phyloP scores from a whole-genome alignment of 2,113 vertebrate genomes.

The Cyprinodon tularosa region DNA sequence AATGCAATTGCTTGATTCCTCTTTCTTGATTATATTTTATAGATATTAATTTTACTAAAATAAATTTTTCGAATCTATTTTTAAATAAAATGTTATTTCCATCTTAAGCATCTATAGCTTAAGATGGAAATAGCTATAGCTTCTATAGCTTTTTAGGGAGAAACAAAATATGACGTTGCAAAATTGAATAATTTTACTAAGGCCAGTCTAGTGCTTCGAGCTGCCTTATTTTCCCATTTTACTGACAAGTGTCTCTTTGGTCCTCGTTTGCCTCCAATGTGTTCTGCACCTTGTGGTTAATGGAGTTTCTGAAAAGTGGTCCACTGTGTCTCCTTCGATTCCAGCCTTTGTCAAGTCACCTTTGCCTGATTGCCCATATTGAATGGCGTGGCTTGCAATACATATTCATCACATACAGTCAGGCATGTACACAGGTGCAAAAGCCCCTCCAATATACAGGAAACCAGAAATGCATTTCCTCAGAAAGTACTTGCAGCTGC shows the following conservation, averaged over 20 bases:
- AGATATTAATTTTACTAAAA: too few relatives aligned
- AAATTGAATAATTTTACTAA: constrained; percentile 23
- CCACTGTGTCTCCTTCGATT: constrained; percentile 24
- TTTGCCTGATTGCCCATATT: constrained; percentile 19
- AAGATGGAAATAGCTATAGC: too few relatives aligned
- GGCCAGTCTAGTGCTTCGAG: constrained; percentile 39
- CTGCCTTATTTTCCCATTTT: constrained; percentile 40
- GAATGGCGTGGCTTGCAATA: constrained; percentile 27
- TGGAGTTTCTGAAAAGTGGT: constrained; percentile 12
- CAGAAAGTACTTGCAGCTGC: constrained; percentile 20
- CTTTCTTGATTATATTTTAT: too few relatives aligned
- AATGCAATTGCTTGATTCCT: not conserved
- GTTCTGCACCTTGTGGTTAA: not conserved
- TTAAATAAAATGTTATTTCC: not conserved
- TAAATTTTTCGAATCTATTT: not conserved
- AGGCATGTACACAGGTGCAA: constrained; percentile 4
- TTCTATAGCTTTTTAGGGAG: constrained; percentile 12
- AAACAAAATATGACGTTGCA: constrained; percentile 28
- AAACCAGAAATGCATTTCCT: not conserved
- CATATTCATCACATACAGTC: constrained; percentile 10
- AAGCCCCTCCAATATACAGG: not conserved
- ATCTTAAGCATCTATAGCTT: not conserved
- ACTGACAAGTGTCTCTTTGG: constrained; percentile 46
- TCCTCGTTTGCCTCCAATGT: constrained; percentile 6
- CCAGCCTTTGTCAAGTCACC: constrained; percentile 27